phyloP scores from a whole-genome alignment of 1,140 invertebrate genomes.

The Drosophila albomicans region DNA sequence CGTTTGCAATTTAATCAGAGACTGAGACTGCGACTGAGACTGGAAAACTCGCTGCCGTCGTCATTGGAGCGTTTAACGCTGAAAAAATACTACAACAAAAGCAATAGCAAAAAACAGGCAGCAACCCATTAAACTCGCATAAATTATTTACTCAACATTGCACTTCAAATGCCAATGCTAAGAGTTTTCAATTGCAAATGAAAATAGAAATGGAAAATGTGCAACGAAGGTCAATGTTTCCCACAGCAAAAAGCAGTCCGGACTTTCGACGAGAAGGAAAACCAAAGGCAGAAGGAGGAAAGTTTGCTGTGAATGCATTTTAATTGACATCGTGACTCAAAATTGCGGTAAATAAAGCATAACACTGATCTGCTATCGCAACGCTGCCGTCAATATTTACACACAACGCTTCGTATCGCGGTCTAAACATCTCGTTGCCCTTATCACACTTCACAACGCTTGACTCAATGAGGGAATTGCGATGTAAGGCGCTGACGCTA shows the following conservation, averaged over 20 bases:
- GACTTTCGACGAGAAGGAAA: neutral
- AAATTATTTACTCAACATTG: conserved; percentile 61
- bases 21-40: conserved; percentile 3
- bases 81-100: too few species aligned
- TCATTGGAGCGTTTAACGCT: conserved; percentile 18
- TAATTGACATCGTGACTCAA: conserved; percentile 11
- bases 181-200: conserved; percentile 5
- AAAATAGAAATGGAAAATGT: conserved; percentile 53
- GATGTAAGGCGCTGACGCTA: neutral
- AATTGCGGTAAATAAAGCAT: neutral
- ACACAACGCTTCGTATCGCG: neutral
- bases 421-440: neutral
- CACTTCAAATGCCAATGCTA: conserved; percentile 43
- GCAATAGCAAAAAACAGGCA: neutral
- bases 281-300: neutral
- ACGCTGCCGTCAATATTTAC: neutral
- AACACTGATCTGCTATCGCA: neutral
- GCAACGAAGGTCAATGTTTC: conserved; percentile 69
- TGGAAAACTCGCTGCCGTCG: neutral
- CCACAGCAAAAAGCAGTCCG: conserved; percentile 22
- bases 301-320: conserved; percentile 3
- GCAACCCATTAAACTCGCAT: conserved; percentile 54
- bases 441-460: neutral
- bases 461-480: too few species aligned
- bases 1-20: conserved; percentile 43